Evolutionary conservation across 2,113 vertebrate species (phyloP), one percentile per base, ranked within the genome.

Genomic region (Microtus richardsoni): DNA sequence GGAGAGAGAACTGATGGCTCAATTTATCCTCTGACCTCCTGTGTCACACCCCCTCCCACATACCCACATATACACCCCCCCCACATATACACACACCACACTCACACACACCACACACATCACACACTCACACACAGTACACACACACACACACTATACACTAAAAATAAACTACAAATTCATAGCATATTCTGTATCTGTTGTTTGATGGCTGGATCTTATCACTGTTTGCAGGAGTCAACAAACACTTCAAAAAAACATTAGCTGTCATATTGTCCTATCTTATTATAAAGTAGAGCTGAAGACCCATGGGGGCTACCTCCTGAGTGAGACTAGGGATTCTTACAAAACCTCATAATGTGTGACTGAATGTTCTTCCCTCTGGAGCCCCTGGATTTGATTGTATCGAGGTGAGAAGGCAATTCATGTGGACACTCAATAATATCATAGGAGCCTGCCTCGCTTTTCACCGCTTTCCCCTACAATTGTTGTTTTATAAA

Each of bases 341-440:
- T 88, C 94, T 94, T 60, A 84, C 90, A 73, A 93, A 82, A 36
- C 77, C 66, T 73, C 94, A 33, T 70, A 64, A 94, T 88, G 68
- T 41, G 73, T 9, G 66, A 95, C 82, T 70, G 60, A n/a, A n/a
- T 93, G 52, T n/a, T 70, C 52, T 85, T 80, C 44, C 14, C 71
- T 44, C 36, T 62, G 79, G 74, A 96, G 58, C 49, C 41, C 87
- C 66, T 54, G 79, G 66, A 49, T 88, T 93, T 79, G 47, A 84
- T 95, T 73, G 90, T 80, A 36, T 19, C 26, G 74, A 70, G 26
- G 74, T 28, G 2, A 16, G 89, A 74, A 44, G 47, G 62, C 36
- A 52, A 36, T 71, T 12, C 8, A 26, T 17, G 36, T 14, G 47
- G 36, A 12, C 28, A 21, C 60, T 49, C 47, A 33, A 49, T 21